These are phyloP conservation scores for Nephrocerus scutellatus DNA, from an alignment of 2,888 invertebrate species.

Conservation along the genomic window DNA sequence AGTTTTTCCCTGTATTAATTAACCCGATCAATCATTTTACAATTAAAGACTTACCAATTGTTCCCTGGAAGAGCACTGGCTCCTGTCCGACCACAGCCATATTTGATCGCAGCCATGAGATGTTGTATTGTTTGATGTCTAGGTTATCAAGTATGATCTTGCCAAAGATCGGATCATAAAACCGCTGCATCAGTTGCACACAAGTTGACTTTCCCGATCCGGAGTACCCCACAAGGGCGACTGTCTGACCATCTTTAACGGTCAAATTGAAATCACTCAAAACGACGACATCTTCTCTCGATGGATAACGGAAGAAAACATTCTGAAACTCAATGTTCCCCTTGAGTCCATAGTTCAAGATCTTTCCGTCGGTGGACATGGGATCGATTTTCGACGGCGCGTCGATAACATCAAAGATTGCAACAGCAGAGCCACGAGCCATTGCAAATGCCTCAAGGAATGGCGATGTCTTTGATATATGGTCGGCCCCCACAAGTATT, in stretches of 20 bases:
- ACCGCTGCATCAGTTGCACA: slow-evolving; percentile 62
- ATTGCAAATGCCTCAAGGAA: slow-evolving; percentile 65
- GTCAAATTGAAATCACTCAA: slow-evolving; percentile 58
- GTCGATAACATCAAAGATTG: slow-evolving; percentile 69
- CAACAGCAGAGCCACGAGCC: slow-evolving; percentile 65
- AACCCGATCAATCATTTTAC: not conserved
- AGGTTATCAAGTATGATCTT: slow-evolving; percentile 53
- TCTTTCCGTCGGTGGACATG: slow-evolving; percentile 58
- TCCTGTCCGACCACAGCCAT: slow-evolving; percentile 84
- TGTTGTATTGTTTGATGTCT: slow-evolving; percentile 61
- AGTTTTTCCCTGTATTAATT: not conserved
- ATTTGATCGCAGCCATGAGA: slow-evolving; percentile 64
- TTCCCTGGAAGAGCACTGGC: slow-evolving; percentile 73
- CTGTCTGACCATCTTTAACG: slow-evolving; percentile 57
- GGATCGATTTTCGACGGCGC: slow-evolving; percentile 65
- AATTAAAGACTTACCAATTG: slow-evolving; percentile 49
- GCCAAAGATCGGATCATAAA: slow-evolving; percentile 58
- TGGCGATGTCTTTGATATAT: slow-evolving; percentile 63
- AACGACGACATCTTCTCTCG: slow-evolving; percentile 62
- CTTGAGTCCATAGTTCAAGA: slow-evolving; percentile 47
- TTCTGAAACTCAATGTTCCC: slow-evolving; percentile 63
- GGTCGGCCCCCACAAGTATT: slow-evolving; percentile 66
- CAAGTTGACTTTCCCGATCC: slow-evolving; percentile 79
- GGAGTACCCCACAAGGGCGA: slow-evolving; percentile 64
- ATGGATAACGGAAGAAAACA: slow-evolving; percentile 67